Percentiles rank a stretch among this genome's conserved stretches.
Evolutionary conservation across 2,113 vertebrate genomes (phyloP).

Genomic region (Tenebrosternarchus preto): DNA sequence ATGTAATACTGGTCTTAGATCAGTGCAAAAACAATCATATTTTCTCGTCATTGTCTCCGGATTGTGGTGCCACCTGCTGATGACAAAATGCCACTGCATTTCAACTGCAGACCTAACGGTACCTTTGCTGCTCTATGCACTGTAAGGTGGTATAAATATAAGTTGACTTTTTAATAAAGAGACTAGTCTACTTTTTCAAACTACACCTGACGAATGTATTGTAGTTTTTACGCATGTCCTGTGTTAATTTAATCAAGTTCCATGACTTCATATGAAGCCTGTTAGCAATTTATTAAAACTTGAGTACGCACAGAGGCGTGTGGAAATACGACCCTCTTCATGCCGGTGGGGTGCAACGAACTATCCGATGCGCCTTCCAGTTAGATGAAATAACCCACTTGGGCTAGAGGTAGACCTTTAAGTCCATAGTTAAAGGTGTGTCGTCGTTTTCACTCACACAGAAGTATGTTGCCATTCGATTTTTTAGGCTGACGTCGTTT

Average conservation of each 20-base stretch:
- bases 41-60: conserved; percentile 4
- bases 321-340: too few species aligned
- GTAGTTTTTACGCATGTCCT: neutral
- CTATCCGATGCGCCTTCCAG: too few species aligned
- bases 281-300: too few species aligned
- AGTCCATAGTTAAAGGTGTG: too few species aligned
- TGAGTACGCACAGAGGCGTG: too few species aligned
- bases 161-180: conserved; percentile 47
- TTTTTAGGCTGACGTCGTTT: too few species aligned
- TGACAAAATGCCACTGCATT: conserved; percentile 16
- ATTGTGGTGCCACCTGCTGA: neutral
- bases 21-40: neutral
- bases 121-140: neutral
- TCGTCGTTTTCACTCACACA: too few species aligned
- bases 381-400: too few species aligned
- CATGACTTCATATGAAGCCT: neutral
- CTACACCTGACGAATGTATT: neutral
- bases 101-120: neutral
- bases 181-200: conserved; percentile 45
- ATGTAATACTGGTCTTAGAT: neutral
- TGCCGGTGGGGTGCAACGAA: too few species aligned
- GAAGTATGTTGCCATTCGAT: too few species aligned
- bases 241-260: neutral
- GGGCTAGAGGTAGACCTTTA: too few species aligned
- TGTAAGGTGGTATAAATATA: conserved; percentile 9